Percentiles rank a stretch among this genome's conserved stretches.
Evolutionary conservation across 2,113 vertebrate genomes (phyloP).

Genomic region (Asarcornis scutulata): DNA sequence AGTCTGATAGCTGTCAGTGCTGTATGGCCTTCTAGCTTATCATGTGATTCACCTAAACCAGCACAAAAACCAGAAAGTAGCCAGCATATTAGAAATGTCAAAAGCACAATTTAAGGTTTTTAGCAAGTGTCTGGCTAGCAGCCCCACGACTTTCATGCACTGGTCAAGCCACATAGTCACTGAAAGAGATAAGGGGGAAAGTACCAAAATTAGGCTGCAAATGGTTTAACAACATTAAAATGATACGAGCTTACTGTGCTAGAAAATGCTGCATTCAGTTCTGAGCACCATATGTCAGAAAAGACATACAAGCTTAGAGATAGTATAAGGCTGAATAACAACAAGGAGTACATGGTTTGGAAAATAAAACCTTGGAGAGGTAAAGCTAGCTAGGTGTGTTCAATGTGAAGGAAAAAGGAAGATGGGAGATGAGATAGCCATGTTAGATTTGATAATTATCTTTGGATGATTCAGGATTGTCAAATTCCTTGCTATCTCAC

Average conservation of each 20-base stretch:
- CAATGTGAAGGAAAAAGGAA: not conserved
- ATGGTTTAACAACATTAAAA: not conserved
- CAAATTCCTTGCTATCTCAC: not conserved
- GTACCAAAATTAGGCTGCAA: not conserved
- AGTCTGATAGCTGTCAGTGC: not conserved
- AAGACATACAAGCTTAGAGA: not conserved
- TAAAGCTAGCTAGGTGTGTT: not conserved
- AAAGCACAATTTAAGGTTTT: not conserved
- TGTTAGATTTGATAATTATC: not conserved
- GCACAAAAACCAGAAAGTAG: not conserved
- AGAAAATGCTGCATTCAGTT: constrained; percentile 1
- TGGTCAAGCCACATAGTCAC: not conserved
- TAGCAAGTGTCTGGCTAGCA: not conserved
- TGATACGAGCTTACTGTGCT: not conserved
- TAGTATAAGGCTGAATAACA: not conserved
- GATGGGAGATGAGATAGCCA: not conserved
- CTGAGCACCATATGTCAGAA: not conserved
- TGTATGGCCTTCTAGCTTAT: not conserved
- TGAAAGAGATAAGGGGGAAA: not conserved
- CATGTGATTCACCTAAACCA: not conserved
- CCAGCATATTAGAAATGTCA: not conserved
- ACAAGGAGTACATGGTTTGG: not conserved
- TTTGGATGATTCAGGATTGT: not conserved
- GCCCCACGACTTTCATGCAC: not conserved
- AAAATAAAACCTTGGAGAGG: not conserved